These are phyloP conservation scores for Caloenas nicobarica DNA, from an alignment of 2,113 vertebrate genomes.

Conservation along the genomic window DNA sequence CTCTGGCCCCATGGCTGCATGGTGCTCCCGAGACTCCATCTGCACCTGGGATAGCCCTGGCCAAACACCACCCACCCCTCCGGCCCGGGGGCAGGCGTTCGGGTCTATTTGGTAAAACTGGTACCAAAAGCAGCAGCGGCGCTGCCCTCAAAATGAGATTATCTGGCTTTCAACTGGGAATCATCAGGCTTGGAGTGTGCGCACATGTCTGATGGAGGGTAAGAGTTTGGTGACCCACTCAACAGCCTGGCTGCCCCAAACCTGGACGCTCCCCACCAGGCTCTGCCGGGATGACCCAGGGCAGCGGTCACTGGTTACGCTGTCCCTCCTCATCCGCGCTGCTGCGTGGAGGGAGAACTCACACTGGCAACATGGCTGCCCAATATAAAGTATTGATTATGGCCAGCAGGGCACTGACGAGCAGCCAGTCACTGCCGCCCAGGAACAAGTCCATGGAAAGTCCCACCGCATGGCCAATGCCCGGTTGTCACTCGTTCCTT, in stretches of 20 bases:
- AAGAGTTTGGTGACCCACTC: not conserved
- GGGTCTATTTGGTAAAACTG: not conserved
- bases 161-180: not conserved
- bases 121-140: not conserved
- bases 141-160: not conserved
- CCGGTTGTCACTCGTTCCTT: not conserved
- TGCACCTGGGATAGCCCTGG: not conserved
- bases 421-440: not conserved
- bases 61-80: rapidly evolving
- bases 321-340: not conserved
- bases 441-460: not conserved
- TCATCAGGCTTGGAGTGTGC: not conserved
- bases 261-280: not conserved
- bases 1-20: not conserved
- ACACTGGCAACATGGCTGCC: not conserved
- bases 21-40: not conserved
- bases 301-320: not conserved
- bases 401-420: not conserved
- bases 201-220: not conserved
- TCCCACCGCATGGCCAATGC: not conserved
- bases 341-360: not conserved
- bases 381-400: not conserved
- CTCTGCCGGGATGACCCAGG: not conserved
- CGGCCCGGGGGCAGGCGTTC: rapidly evolving
- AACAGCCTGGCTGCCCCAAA: not conserved